Conservation (phyloP, 2,888 invertebrate genomes). For the Isoperla grammatica region DNA sequence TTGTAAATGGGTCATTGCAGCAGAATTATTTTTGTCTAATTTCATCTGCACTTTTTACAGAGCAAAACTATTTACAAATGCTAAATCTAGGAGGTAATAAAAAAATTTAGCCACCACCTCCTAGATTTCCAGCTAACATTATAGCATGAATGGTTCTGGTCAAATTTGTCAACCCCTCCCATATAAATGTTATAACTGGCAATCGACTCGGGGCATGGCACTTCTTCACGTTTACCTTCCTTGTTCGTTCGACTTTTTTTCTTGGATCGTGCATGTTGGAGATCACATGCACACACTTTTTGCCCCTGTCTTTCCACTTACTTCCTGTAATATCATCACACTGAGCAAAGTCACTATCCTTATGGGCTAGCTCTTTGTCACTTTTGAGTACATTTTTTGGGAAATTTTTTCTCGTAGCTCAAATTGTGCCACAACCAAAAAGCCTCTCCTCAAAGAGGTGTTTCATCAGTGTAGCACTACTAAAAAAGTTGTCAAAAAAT, state of each 20-base stretch:
- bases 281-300: conserved; percentile 32
- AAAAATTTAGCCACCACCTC: conserved; percentile 39
- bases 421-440: conserved; percentile 37
- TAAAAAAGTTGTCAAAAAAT: conserved; percentile 37
- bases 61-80: conserved; percentile 33
- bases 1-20: too few relatives aligned
- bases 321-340: conserved; percentile 33
- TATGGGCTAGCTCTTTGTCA: conserved; percentile 33
- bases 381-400: conserved; percentile 32
- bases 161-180: conserved; percentile 37
- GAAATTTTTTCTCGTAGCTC: conserved; percentile 34
- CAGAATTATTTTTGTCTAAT: conserved; percentile 7
- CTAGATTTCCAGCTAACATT: conserved; percentile 35
- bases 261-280: conserved; percentile 33
- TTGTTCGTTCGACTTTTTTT: too few relatives aligned
- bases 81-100: conserved; percentile 36
- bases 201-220: too few relatives aligned
- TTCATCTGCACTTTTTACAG: conserved; percentile 26
- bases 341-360: conserved; percentile 32
- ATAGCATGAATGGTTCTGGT: conserved; percentile 35
- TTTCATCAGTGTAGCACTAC: conserved; percentile 33
- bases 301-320: conserved; percentile 38
- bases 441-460: conserved; percentile 31
- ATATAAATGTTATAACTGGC: conserved; percentile 35
- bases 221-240: too few relatives aligned